A percentile compares a stretch with the other conserved stretches of the same genome.
Evolutionary conservation across 2,888 invertebrate species (phyloP).

Genomic region (Aleiodes alternator): DNA sequence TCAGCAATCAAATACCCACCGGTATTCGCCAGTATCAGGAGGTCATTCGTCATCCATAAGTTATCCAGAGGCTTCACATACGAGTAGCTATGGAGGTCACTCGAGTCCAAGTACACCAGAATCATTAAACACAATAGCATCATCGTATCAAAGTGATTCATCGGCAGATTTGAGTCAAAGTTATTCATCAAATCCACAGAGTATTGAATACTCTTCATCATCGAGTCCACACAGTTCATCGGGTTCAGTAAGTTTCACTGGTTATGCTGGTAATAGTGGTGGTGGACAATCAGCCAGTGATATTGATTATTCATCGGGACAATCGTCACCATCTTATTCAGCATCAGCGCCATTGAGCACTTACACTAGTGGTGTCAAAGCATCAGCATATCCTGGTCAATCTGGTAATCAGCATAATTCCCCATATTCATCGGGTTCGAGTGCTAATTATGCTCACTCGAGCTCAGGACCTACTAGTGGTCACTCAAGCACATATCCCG

Average conservation of each 20-base stretch:
- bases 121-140: slow-evolving; percentile 48
- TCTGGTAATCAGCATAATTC: slow-evolving; percentile 35
- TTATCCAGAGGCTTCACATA: slow-evolving; percentile 13
- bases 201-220: slow-evolving; percentile 30
- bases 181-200: slow-evolving; percentile 54
- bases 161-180: slow-evolving; percentile 46
- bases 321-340: slow-evolving; percentile 47
- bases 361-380: slow-evolving; percentile 47
- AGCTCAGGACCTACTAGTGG: not conserved
- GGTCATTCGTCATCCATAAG: slow-evolving; percentile 19
- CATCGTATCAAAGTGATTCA: slow-evolving; percentile 56
- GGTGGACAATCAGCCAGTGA: slow-evolving; percentile 48
- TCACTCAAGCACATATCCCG: slow-evolving; percentile 33
- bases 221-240: slow-evolving; percentile 38
- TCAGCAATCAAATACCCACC: slow-evolving; percentile 1
- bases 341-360: slow-evolving; percentile 43
- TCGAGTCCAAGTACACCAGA: slow-evolving; percentile 46
- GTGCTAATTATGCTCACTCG: slow-evolving; percentile 39
- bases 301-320: slow-evolving; percentile 49
- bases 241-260: slow-evolving; percentile 40
- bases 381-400: slow-evolving; percentile 45
- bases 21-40: slow-evolving; percentile 34
- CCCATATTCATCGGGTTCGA: slow-evolving; percentile 47
- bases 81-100: slow-evolving; percentile 38
- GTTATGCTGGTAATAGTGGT: slow-evolving; percentile 48